phyloP scores from a whole-genome alignment of 2,113 vertebrate species.

The Gasterosteus aculeatus region DNA sequence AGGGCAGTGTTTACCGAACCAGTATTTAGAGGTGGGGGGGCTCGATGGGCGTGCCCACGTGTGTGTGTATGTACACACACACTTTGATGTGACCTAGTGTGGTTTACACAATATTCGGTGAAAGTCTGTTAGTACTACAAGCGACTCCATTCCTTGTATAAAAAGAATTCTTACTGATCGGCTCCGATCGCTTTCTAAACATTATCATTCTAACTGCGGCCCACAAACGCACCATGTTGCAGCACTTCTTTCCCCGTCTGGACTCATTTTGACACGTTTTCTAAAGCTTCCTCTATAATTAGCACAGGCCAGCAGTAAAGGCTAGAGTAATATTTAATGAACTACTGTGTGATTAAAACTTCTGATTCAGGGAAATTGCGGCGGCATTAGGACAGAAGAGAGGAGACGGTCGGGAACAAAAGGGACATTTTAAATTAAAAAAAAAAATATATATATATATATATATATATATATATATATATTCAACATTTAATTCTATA shows the following conservation, averaged over 20 bases:
- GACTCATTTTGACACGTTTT: constrained; percentile 57
- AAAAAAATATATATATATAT: too few species aligned
- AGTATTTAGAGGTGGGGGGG: too few species aligned
- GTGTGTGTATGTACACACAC: neutral
- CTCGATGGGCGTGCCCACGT: too few species aligned
- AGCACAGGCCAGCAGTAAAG: constrained; percentile 55
- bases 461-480: too few species aligned
- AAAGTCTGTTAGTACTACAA: neutral
- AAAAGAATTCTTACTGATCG: neutral
- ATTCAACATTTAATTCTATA: neutral
- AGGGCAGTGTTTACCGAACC: too few species aligned
- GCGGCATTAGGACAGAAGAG: neutral
- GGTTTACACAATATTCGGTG: neutral
- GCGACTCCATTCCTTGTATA: neutral
- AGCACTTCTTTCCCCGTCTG: constrained; percentile 32
- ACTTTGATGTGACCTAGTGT: neutral
- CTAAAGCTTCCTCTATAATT: constrained; percentile 68
- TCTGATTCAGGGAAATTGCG: constrained; percentile 18
- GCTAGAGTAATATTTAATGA: constrained; percentile 70
- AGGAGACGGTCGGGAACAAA: neutral
- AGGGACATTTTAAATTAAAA: neutral
- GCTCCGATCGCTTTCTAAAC: neutral
- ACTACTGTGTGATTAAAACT: constrained; percentile 73
- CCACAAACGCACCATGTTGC: constrained; percentile 32
- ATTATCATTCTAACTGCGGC: constrained; percentile 3